phyloP scores from a whole-genome alignment of 2,113 vertebrate genomes.

The Pteruthius melanotis region DNA sequence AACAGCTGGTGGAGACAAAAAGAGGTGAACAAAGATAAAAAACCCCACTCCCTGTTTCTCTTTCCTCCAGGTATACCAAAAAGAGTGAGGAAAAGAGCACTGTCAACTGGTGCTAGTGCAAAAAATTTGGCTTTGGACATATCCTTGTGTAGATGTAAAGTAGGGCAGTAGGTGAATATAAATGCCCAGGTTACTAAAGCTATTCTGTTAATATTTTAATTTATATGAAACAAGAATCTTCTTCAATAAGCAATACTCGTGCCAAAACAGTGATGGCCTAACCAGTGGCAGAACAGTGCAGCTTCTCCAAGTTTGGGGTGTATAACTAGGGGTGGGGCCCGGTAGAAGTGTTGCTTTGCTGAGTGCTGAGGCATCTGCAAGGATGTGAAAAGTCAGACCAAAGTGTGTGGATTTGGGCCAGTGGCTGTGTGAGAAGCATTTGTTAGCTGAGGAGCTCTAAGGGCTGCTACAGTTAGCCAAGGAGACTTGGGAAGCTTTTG shows the following conservation, averaged over 20 bases:
- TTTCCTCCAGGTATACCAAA: not conserved
- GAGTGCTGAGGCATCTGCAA: not conserved
- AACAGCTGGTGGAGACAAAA: not conserved
- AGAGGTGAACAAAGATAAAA: not conserved
- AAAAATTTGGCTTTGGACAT: not conserved
- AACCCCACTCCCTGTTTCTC: not conserved
- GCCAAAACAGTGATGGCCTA: not conserved
- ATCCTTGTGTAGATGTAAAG: not conserved
- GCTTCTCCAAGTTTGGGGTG: not conserved
- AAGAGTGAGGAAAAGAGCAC: not conserved
- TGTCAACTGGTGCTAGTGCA: not conserved
- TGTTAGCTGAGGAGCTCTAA: not conserved
- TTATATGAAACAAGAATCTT: not conserved
- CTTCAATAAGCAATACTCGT: not conserved
- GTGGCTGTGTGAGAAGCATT: not conserved
- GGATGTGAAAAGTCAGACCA: not conserved
- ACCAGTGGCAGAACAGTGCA: not conserved
- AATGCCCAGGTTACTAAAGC: not conserved
- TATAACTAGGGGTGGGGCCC: not conserved
- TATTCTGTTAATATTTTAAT: not conserved
- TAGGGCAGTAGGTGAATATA: not conserved
- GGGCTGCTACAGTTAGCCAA: not conserved
- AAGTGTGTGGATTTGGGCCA: not conserved
- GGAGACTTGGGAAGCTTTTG: not conserved
- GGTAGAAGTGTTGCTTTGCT: not conserved